A percentile compares a stretch with the other conserved stretches of the same genome.
phyloP scores from a whole-genome alignment of 1,140 invertebrate genomes.

The Drosophila oshimai region DNA sequence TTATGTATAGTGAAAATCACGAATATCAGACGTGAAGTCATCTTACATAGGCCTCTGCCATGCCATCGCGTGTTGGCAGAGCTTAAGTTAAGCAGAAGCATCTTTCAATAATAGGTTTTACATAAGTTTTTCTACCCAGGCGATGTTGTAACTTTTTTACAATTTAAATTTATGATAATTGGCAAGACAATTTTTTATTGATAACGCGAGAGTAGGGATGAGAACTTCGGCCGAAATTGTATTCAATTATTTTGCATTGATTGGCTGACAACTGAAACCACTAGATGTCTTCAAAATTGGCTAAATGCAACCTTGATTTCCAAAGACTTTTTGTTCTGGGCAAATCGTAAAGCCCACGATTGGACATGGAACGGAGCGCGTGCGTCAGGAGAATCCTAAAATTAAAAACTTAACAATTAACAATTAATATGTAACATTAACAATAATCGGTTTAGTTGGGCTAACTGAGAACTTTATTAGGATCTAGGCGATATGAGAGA shows the following conservation, averaged over 20 bases:
- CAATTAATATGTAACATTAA: constrained; percentile 41
- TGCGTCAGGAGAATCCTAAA: neutral
- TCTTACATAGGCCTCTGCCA: constrained; percentile 24
- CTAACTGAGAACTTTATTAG: constrained; percentile 30
- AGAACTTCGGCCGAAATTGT: constrained; percentile 48
- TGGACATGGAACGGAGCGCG: neutral
- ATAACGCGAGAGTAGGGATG: constrained; percentile 12
- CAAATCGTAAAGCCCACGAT: neutral
- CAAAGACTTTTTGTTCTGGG: constrained; percentile 67
- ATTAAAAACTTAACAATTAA: constrained; percentile 10
- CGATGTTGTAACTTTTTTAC: constrained; percentile 77
- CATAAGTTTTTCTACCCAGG: constrained; percentile 76
- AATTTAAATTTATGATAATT: constrained; percentile 69
- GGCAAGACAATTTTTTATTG: constrained; percentile 69
- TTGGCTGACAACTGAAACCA: constrained; percentile 52
- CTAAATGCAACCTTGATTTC: constrained; percentile 60
- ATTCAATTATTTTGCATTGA: constrained; percentile 59
- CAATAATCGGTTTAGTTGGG: constrained; percentile 44
- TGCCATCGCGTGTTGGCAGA: constrained; percentile 3
- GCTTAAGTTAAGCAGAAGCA: constrained; percentile 45
- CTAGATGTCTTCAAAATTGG: constrained; percentile 79
- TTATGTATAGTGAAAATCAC: constrained; percentile 6
- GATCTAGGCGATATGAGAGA: constrained; percentile 36
- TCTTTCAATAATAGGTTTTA: constrained; percentile 79
- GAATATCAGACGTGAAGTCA: constrained; percentile 22